Evolutionary conservation across 2,888 invertebrate genomes (phyloP).

Genomic region (Pyrrhia umbra): DNA sequence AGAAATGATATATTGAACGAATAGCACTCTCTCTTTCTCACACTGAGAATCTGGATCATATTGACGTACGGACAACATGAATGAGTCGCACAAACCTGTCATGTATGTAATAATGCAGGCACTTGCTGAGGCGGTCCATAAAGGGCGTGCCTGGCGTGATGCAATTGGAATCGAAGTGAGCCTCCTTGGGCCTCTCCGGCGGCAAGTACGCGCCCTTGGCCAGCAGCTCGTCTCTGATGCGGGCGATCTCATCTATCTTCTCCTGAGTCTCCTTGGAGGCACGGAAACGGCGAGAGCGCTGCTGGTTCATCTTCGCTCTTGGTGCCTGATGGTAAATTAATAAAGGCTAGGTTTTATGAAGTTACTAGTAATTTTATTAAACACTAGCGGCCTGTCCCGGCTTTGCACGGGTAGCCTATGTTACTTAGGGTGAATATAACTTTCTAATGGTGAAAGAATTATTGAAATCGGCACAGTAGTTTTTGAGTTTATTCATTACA

Average conservation of each 20-base stretch:
- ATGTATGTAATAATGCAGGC: slow-evolving; percentile 97
- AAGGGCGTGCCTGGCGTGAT: slow-evolving; percentile 99
- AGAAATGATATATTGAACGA: too few relatives aligned
- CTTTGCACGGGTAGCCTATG: too few relatives aligned
- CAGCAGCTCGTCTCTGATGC: slow-evolving; percentile 93
- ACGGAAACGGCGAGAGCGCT: slow-evolving; percentile 98
- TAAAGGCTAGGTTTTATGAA: background rate
- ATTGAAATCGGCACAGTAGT: too few relatives aligned
- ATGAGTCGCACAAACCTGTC: slow-evolving; percentile 86
- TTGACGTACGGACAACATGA: background rate
- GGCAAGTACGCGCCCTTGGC: slow-evolving; percentile 94
- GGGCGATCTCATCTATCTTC: slow-evolving; percentile 95
- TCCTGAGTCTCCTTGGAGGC: slow-evolving; percentile 98
- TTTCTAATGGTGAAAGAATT: too few relatives aligned
- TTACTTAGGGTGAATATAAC: too few relatives aligned
- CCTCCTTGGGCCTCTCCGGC: slow-evolving; percentile 96
- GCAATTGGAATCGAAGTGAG: slow-evolving; percentile 99
- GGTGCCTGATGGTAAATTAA: slow-evolving; percentile 92
- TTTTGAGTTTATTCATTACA: too few relatives aligned
- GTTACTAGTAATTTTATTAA: too few relatives aligned
- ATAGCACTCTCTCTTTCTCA: too few relatives aligned
- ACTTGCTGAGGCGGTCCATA: slow-evolving; percentile 96
- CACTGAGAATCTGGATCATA: too few relatives aligned
- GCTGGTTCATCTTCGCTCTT: slow-evolving; percentile 99
- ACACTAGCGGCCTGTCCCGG: too few relatives aligned